These are phyloP conservation scores for Mandrillus leucophaeus DNA, from an alignment of 2,113 vertebrate genomes.

Conservation along the genomic window DNA sequence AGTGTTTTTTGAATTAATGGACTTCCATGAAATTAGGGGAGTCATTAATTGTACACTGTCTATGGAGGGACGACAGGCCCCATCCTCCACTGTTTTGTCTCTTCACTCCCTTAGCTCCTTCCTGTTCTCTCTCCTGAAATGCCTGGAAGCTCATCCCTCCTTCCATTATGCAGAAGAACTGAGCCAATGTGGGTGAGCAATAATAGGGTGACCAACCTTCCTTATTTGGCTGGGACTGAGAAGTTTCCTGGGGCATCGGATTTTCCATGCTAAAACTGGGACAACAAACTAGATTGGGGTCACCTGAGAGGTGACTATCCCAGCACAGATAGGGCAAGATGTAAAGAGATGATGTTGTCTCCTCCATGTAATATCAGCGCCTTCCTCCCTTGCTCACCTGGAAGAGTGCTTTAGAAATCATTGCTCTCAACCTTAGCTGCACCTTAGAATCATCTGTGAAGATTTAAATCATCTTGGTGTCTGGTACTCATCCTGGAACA, in stretches of 20 bases:
- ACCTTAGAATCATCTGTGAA: neutral
- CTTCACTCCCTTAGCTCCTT: neutral
- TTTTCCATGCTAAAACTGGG: neutral
- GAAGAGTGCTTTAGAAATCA: neutral
- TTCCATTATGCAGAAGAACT: neutral
- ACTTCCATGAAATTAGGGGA: neutral
- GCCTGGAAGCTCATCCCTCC: neutral
- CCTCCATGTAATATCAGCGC: neutral
- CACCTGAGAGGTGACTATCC: neutral
- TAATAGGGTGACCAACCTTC: too few relatives aligned
- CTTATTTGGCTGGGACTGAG: neutral
- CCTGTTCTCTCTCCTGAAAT: neutral
- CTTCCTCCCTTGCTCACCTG: neutral
- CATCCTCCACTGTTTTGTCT: neutral
- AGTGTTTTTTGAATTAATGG: neutral
- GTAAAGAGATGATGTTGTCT: neutral
- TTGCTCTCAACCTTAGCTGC: neutral
- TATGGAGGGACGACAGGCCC: rapidly evolving
- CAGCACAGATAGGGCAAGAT: neutral
- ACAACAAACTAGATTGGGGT: neutral
- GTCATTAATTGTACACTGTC: neutral
- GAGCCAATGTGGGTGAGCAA: neutral
- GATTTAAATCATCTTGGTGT: neutral
- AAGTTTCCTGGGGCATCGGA: neutral
- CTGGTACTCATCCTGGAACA: neutral